phyloP scores from a whole-genome alignment of 1,140 invertebrate species.

The Piezodorus guildinii region DNA sequence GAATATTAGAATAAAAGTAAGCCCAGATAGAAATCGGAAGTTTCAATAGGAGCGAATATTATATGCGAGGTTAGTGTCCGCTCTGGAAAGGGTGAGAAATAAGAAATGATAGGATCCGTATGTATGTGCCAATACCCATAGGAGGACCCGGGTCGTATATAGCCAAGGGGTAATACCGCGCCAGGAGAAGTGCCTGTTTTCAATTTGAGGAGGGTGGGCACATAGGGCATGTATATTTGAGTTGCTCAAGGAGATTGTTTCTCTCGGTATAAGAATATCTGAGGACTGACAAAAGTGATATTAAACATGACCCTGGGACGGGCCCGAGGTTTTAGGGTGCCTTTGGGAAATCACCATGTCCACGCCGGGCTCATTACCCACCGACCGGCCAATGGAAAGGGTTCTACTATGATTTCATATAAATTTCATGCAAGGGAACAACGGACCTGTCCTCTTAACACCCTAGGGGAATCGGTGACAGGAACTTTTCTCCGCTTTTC shows the following conservation, averaged over 20 bases:
- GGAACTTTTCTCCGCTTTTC: neutral
- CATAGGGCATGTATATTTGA: constrained; percentile 20
- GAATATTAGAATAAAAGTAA: neutral
- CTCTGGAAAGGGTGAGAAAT: neutral
- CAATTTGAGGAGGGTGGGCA: constrained; percentile 1
- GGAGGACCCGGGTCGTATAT: neutral
- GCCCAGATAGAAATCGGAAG: neutral
- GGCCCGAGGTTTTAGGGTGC: constrained; percentile 14
- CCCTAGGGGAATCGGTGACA: constrained; percentile 1
- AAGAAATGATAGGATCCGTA: neutral
- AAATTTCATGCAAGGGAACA: neutral
- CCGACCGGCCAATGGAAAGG: neutral
- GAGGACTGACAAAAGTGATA: constrained; percentile 22
- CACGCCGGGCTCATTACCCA: constrained; percentile 11
- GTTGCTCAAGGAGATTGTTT: constrained; percentile 21
- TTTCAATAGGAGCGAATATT: neutral
- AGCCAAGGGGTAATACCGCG: neutral
- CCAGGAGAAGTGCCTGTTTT: neutral
- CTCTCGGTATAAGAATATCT: constrained; percentile 21
- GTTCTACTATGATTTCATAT: constrained; percentile 6
- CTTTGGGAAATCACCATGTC: constrained; percentile 17
- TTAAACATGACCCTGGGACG: constrained; percentile 19
- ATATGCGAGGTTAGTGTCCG: constrained; percentile 1
- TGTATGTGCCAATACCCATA: neutral
- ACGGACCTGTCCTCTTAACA: neutral